Evolutionary conservation across 1,140 invertebrate species (phyloP).

Genomic region (Anadara kagoshimensis): DNA sequence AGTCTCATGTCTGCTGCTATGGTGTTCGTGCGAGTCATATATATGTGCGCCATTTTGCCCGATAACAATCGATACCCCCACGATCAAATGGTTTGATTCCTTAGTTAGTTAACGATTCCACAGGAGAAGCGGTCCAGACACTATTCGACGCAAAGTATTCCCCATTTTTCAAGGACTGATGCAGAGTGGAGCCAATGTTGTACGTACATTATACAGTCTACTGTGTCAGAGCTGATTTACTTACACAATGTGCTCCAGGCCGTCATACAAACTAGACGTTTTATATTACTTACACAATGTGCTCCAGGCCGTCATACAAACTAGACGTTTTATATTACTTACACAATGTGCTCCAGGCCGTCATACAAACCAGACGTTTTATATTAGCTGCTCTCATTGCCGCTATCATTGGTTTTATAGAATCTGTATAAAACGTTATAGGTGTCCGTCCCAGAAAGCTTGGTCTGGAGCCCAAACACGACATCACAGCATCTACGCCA

Average conservation of each 20-base stretch:
- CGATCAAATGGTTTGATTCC: no score
- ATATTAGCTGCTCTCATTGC: slow-evolving; percentile 47
- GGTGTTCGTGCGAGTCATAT: no score
- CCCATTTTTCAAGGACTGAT: no score
- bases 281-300: slow-evolving; percentile 46
- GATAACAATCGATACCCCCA: no score
- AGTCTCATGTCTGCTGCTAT: no score
- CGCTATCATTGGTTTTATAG: slow-evolving; percentile 25
- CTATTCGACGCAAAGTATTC: no score
- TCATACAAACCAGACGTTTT: slow-evolving; percentile 43
- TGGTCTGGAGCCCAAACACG: slow-evolving; percentile 38
- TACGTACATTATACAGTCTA: no score
- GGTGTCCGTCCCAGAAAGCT: slow-evolving; percentile 32
- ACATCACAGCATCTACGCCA: slow-evolving; percentile 47
- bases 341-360: slow-evolving; percentile 52
- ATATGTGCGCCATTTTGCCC: no score
- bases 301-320: slow-evolving; percentile 49
- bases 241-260: slow-evolving; percentile 51
- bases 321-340: slow-evolving; percentile 37
- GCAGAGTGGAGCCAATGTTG: no score
- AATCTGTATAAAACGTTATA: slow-evolving; percentile 40
- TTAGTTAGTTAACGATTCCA: no score
- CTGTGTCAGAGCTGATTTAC: no score
- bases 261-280: slow-evolving; percentile 42
- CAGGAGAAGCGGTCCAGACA: no score